phyloP scores from a whole-genome alignment of 2,888 invertebrate genomes.

The Epinotia demarniana region DNA sequence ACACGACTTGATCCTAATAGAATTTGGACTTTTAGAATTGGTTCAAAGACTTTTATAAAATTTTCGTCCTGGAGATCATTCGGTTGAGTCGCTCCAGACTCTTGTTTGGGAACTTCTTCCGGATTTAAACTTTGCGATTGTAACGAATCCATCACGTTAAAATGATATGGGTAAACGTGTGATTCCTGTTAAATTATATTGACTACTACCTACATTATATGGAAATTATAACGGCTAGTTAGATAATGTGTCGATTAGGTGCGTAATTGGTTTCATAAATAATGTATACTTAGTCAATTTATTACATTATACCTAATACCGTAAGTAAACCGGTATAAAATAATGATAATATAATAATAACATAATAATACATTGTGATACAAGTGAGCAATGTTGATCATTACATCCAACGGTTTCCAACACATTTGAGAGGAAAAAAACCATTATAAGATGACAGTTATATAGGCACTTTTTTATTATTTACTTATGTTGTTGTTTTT shows the following conservation, averaged over 20 bases:
- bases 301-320: background rate
- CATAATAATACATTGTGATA: too few species aligned
- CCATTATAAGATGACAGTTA: too few species aligned
- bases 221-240: background rate
- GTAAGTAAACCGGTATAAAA: too few species aligned
- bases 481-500: too few species aligned
- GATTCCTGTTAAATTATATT: background rate
- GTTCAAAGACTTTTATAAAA: constrained; percentile 56
- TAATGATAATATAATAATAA: too few species aligned
- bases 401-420: too few species aligned
- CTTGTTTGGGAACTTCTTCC: constrained; percentile 50
- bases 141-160: constrained; percentile 3
- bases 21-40: constrained; percentile 57
- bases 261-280: background rate
- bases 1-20: constrained; percentile 63
- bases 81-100: constrained; percentile 55
- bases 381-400: too few species aligned
- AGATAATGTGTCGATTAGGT: background rate
- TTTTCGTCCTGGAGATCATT: constrained; percentile 63
- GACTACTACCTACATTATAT: background rate
- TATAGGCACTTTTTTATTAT: too few species aligned
- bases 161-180: constrained; percentile 1
- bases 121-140: background rate
- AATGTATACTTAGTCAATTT: background rate
- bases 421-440: too few species aligned